Conservation (phyloP, 2,888 invertebrate genomes). For the Ophioninae sp. region DNA sequence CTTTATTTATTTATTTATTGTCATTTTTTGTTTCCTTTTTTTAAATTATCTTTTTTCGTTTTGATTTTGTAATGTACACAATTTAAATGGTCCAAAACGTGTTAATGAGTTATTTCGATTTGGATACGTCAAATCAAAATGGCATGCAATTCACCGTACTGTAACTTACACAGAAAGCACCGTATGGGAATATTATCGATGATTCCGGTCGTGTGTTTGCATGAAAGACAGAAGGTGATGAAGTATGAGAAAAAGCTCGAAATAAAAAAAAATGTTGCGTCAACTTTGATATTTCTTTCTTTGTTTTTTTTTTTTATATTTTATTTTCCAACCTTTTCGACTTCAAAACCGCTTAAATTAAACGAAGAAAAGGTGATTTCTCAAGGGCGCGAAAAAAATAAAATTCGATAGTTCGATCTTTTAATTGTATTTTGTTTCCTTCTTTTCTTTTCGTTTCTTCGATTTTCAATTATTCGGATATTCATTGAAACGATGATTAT, state of each 20-base stretch:
- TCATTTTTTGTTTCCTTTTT: conserved; percentile 24
- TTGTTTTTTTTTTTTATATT: conserved; percentile 49
- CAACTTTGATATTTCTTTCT: conserved; percentile 43
- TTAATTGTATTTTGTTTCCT: conserved; percentile 7
- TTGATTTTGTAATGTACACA: background rate
- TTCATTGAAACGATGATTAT: conserved; percentile 55
- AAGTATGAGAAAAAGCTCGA: conserved; percentile 47
- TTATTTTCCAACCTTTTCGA: conserved; percentile 11
- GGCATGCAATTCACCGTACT: conserved; percentile 38
- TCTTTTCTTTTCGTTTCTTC: background rate
- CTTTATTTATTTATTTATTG: background rate
- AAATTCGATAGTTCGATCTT: conserved; percentile 5
- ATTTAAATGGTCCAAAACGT: conserved; percentile 23
- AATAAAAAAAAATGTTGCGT: conserved; percentile 41
- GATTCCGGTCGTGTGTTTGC: conserved; percentile 52
- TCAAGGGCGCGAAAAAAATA: conserved; percentile 3
- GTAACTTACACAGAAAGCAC: conserved; percentile 59
- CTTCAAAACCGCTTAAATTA: conserved; percentile 13
- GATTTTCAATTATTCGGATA: conserved; percentile 17
- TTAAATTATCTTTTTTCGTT: conserved; percentile 7
- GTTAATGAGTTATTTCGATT: conserved; percentile 52
- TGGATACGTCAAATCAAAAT: background rate
- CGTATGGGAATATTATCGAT: conserved; percentile 54
- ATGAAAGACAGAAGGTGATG: conserved; percentile 60
- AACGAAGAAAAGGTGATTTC: conserved; percentile 34